phyloP scores from a whole-genome alignment of 35 echinoderm and acorn worm genomes.

The Apostichopus parvimensis region DNA sequence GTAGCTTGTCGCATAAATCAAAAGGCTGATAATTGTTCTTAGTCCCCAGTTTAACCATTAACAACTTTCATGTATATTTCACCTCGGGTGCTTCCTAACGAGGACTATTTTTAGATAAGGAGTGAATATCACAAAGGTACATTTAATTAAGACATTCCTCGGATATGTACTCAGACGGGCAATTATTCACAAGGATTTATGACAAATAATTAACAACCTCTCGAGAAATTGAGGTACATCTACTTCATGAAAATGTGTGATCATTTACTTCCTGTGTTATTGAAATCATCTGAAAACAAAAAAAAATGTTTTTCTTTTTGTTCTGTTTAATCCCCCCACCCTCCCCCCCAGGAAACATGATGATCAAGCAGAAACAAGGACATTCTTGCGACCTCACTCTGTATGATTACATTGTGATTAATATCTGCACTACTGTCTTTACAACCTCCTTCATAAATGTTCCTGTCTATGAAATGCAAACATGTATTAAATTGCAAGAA shows the following conservation, averaged over 20 bases:
- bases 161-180: slow-evolving; percentile 2
- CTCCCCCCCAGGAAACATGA: background rate
- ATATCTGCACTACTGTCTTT: too few relatives aligned
- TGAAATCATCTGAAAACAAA: background rate
- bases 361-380: background rate
- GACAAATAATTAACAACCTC: background rate
- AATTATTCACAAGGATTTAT: slow-evolving; percentile 13
- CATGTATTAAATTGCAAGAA: too few relatives aligned
- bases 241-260: background rate
- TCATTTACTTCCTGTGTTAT: background rate
- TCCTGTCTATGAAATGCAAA: too few relatives aligned
- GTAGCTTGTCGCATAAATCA: background rate
- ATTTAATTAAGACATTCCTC: slow-evolving; percentile 15
- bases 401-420: background rate
- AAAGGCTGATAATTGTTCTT: background rate
- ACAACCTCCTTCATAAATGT: too few relatives aligned
- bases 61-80: slow-evolving; percentile 3
- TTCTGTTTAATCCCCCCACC: background rate
- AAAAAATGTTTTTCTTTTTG: too few relatives aligned
- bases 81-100: background rate
- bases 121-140: background rate
- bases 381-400: background rate
- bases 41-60: background rate
- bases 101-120: background rate
- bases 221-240: background rate